Conservation (phyloP, 2,797 vertebrate genomes). For the Myotis myotis region DNA sequence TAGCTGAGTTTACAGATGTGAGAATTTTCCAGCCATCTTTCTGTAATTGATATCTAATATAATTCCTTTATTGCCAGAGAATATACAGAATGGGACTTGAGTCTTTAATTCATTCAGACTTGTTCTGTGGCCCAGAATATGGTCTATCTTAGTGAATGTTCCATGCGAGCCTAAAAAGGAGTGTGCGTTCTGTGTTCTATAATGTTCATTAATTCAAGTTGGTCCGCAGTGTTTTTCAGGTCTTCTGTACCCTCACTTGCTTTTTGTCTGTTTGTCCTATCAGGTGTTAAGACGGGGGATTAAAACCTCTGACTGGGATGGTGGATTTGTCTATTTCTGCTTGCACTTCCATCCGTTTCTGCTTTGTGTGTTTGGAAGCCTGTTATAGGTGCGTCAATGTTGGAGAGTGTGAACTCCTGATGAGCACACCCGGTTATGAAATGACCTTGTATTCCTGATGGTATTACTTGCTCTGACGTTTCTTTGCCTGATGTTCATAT, state of each 20-base stretch:
- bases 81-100: neutral
- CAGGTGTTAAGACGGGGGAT: neutral
- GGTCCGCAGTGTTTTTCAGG: neutral
- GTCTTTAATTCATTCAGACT: neutral
- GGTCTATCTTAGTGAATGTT: neutral
- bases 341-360: neutral
- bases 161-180: neutral
- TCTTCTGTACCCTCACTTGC: neutral
- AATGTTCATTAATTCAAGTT: rapidly evolving
- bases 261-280: neutral
- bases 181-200: rapidly evolving
- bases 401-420: too few relatives aligned
- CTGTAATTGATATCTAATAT: neutral
- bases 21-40: neutral
- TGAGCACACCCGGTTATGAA: neutral
- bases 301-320: neutral
- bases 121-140: neutral
- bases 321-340: neutral
- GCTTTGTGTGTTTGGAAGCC: neutral
- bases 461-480: neutral
- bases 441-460: neutral
- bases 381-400: neutral
- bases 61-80: neutral
- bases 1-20: neutral
- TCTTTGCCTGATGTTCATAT: neutral